Percentiles rank a stretch among this genome's conserved stretches.
phyloP scores from a whole-genome alignment of 2,888 invertebrate genomes.

The Drosophila leonis region DNA sequence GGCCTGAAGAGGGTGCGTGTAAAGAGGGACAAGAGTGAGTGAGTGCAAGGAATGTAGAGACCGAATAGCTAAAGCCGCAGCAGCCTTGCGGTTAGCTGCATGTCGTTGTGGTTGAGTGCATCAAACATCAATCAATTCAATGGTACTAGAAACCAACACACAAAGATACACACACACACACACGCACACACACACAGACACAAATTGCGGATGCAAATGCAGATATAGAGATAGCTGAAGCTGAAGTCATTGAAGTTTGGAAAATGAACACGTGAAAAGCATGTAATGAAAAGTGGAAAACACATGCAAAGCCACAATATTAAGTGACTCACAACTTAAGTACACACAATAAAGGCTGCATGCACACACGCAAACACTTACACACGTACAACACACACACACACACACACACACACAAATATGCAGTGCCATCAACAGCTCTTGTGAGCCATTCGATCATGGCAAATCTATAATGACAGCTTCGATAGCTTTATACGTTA shows the following conservation, averaged over 20 bases:
- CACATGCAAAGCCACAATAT: conserved; percentile 67
- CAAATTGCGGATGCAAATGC: conserved; percentile 20
- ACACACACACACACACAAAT: background rate
- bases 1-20: background rate
- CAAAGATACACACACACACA: conserved; percentile 23
- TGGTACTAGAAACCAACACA: conserved; percentile 66
- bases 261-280: conserved; percentile 54
- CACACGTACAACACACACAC: background rate
- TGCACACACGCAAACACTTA: conserved; percentile 12
- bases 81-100: conserved; percentile 74
- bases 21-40: background rate
- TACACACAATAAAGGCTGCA: conserved; percentile 45
- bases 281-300: conserved; percentile 70
- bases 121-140: conserved; percentile 81
- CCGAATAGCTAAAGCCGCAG: conserved; percentile 26
- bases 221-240: conserved; percentile 27
- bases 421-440: conserved; percentile 56
- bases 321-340: conserved; percentile 67
- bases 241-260: conserved; percentile 56
- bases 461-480: conserved; percentile 76
- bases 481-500: conserved; percentile 58
- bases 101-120: conserved; percentile 79
- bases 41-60: conserved; percentile 3
- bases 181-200: conserved; percentile 19
- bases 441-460: conserved; percentile 69